phyloP scores from a whole-genome alignment of 2,888 invertebrate genomes.

The Himalopsyche tibetana region DNA sequence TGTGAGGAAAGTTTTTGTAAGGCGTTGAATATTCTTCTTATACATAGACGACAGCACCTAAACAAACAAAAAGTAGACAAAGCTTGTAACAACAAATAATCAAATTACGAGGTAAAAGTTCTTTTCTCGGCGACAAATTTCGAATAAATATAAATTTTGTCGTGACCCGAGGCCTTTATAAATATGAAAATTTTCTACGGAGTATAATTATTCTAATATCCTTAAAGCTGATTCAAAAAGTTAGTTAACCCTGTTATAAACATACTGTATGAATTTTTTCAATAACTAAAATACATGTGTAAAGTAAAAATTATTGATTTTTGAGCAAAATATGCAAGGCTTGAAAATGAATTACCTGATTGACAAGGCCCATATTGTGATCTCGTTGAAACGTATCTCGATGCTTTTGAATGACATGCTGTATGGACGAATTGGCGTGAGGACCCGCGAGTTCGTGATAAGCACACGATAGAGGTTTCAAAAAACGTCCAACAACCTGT shows the following conservation, averaged over 20 bases:
- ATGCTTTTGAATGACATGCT: constrained; percentile 84
- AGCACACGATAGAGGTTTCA: constrained; percentile 89
- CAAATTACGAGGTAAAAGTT: too few species aligned
- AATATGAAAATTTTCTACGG: too few species aligned
- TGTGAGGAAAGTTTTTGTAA: constrained; percentile 96
- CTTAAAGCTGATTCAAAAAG: too few species aligned
- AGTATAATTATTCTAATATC: too few species aligned
- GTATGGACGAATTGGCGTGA: constrained; percentile 86
- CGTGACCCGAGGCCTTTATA: too few species aligned
- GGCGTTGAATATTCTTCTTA: constrained; percentile 96
- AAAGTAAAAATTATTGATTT: too few species aligned
- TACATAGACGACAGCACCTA: constrained; percentile 92
- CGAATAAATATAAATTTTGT: too few species aligned
- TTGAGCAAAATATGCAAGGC: too few species aligned
- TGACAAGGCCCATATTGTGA: constrained; percentile 86
- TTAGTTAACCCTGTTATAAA: too few species aligned
- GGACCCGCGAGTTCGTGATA: constrained; percentile 92
- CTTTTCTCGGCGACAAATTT: too few species aligned
- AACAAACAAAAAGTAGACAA: constrained; percentile 65
- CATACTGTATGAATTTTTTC: too few species aligned
- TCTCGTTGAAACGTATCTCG: constrained; percentile 88
- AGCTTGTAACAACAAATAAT: neutral
- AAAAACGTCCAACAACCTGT: constrained; percentile 86
- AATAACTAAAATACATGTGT: too few species aligned
- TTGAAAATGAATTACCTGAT: constrained; percentile 76